These are phyloP conservation scores for Metellina segmentata DNA, from an alignment of 2,888 invertebrate species.

Conservation along the genomic window DNA sequence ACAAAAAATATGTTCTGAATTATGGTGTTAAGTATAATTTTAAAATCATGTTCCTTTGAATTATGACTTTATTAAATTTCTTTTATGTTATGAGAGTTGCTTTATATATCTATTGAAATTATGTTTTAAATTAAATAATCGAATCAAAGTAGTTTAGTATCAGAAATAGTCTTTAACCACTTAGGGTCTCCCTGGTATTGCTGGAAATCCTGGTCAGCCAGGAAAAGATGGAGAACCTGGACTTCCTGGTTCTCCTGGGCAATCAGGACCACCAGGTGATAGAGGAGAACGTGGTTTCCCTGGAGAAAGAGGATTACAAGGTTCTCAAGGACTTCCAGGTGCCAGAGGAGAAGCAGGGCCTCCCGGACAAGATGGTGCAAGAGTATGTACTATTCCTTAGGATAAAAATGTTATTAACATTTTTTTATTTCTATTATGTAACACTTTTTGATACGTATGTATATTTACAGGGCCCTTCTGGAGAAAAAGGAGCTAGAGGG, in stretches of 20 bases:
- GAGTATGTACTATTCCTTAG: conserved; percentile 27
- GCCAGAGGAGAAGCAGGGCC: conserved; percentile 82
- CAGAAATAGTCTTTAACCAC: too few species aligned
- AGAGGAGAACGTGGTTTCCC: conserved; percentile 78
- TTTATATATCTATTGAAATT: too few species aligned
- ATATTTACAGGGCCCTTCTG: conserved; percentile 80
- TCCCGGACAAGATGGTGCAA: conserved; percentile 79
- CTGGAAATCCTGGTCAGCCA: conserved; percentile 87
- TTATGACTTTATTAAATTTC: too few species aligned
- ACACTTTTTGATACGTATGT: neutral
- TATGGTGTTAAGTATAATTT: too few species aligned
- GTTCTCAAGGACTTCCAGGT: conserved; percentile 84
- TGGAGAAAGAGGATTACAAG: conserved; percentile 80
- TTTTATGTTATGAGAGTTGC: too few species aligned
- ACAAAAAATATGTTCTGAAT: too few species aligned
- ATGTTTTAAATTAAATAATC: too few species aligned
- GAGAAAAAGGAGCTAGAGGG: conserved; percentile 87
- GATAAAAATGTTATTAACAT: neutral
- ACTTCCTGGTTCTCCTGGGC: conserved; percentile 85
- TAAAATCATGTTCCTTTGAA: too few species aligned
- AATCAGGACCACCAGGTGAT: conserved; percentile 80
- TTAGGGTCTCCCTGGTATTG: conserved; percentile 88
- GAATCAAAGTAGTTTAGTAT: too few species aligned
- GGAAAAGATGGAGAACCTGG: conserved; percentile 92
- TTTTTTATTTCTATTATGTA: neutral